phyloP scores from a whole-genome alignment of 2,113 vertebrate species.

The Anguilla japonica region DNA sequence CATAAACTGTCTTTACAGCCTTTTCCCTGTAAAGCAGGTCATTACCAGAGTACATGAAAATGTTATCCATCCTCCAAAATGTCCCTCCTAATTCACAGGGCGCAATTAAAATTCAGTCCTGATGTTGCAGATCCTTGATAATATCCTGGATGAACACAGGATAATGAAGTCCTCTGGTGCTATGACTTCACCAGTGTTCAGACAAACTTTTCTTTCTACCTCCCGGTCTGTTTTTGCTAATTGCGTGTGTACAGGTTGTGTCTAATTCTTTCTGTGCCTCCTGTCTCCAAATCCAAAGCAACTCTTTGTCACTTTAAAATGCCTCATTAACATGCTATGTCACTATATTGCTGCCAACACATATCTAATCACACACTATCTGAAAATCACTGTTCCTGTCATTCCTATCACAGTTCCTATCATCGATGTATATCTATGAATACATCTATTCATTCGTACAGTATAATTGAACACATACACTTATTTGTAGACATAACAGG shows the following conservation, averaged over 20 bases:
- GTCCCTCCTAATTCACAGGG: constrained; percentile 4
- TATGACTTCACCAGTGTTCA: constrained; percentile 6
- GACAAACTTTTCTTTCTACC: not conserved
- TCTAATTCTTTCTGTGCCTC: not conserved
- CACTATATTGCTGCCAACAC: no score
- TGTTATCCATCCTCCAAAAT: not conserved
- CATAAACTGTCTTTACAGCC: not conserved
- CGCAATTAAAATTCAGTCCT: constrained; percentile 21
- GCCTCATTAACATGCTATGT: no score
- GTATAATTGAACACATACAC: no score
- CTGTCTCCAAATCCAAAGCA: not conserved
- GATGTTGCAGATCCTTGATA: constrained; percentile 5
- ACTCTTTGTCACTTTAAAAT: no score
- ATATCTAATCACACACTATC: no score
- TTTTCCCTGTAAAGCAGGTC: not conserved
- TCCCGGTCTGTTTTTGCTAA: not conserved
- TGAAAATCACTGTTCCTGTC: not conserved
- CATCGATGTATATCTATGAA: no score
- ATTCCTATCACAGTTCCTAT: no score
- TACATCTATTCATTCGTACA: no score
- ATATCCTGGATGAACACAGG: constrained; percentile 1
- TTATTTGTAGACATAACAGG: no score
- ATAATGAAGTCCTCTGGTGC: constrained; percentile 18
- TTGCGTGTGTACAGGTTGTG: not conserved
- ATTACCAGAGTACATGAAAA: not conserved